Base-by-base conservation (phyloP, 1,140 invertebrate genomes). In the Oncopodura yosiiana region DNA sequence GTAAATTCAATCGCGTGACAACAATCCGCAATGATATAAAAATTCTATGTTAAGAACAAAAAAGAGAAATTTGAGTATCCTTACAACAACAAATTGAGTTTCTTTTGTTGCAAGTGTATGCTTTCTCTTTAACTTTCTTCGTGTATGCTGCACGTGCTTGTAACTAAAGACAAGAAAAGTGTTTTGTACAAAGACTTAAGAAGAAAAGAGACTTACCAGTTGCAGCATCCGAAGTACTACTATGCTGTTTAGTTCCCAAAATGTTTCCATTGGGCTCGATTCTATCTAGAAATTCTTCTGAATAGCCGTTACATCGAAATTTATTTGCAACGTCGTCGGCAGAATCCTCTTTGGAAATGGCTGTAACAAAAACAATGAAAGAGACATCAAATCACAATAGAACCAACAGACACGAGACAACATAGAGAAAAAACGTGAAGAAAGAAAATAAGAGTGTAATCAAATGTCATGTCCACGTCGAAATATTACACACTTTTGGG, bases 221-320 rank as follows among this genome's bases (percentile, higher is more conserved):
- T 36, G 49, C 49, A 32, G 58, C 62, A 49, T 64, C 62, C 18
- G 62, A 64, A 12, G 62, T 64, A 23, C 56, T 58, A 42, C 56
- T 58, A 42, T 64, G 62, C 39, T 64, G 62, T 41, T 64, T 64
- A 23, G 58, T 56, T 41, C 56, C 12, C 2, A 80, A 78, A 72
- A 84, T 84, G 71, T 87, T 87, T 64, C 84, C 86, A 74, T 89
- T 89, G 66, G 85, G 84, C 32, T 90, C 87, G 63, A 90, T 78
- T 67, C 86, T 77, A 72, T 91, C 87, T 70, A 91, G 78, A 76
- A 86, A 91, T 75, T 90, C 86, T 66, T 89, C 86, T 46, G 85
- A 88, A 78, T 87, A 90, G 51, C 86, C 86, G 74, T 88, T 88
- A 74, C 87, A 89, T 59, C 81, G 78, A 68, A 85, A 74, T 73